Evolutionary conservation across 2,888 invertebrate genomes (phyloP).

Genomic region (Parthenolecanium corni): DNA sequence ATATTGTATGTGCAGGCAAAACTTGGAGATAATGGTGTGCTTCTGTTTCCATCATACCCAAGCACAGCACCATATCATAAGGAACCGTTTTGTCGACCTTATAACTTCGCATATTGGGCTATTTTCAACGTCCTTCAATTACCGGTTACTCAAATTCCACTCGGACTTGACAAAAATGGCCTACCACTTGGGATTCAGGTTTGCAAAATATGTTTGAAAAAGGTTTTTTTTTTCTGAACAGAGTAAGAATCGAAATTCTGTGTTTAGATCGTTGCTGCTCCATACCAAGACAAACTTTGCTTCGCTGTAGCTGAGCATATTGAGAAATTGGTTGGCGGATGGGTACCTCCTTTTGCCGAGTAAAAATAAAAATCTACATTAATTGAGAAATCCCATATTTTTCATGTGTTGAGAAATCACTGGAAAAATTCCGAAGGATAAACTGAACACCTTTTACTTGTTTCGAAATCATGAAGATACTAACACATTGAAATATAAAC

Average conservation of each 20-base stretch:
- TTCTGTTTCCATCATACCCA: conserved; percentile 73
- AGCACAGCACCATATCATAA: conserved; percentile 71
- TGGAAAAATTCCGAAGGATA: too few species aligned
- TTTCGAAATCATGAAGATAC: too few species aligned
- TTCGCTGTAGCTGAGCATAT: conserved; percentile 67
- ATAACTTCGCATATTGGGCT: conserved; percentile 74
- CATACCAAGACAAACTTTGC: conserved; percentile 65
- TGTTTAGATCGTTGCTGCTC: conserved; percentile 57
- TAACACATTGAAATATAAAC: too few species aligned
- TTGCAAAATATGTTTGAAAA: too few species aligned
- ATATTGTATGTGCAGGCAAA: conserved; percentile 45
- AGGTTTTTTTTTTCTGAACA: too few species aligned
- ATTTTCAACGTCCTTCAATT: conserved; percentile 73
- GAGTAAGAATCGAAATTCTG: too few species aligned
- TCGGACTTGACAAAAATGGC: conserved; percentile 58
- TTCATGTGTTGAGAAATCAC: too few species aligned
- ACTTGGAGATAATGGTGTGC: conserved; percentile 64
- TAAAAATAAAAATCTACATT: background rate
- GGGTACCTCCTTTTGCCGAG: conserved; percentile 47
- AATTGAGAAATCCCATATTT: background rate
- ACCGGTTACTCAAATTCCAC: conserved; percentile 73
- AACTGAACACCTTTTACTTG: too few species aligned
- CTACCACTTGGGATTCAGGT: conserved; percentile 68
- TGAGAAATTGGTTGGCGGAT: conserved; percentile 69
- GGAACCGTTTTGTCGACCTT: conserved; percentile 60